Evolutionary conservation across 2,113 vertebrate genomes (phyloP), one percentile per base, ranked within the genome.

Genomic region (Ceyx margarethae): DNA sequence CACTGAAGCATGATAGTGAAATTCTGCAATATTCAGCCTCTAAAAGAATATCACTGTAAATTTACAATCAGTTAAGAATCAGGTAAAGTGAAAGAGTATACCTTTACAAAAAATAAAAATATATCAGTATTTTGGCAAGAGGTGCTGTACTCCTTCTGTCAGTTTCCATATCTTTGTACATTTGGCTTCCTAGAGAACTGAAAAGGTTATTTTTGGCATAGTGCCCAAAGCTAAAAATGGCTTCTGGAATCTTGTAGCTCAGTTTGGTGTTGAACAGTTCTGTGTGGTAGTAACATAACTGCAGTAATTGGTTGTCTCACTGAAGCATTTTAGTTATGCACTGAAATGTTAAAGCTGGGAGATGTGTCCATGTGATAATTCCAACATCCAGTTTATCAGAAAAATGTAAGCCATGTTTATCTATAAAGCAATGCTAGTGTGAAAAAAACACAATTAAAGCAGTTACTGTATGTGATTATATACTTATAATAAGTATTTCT

Each of bases 231-330:
- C 92, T 95, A 95, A 95, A 95, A 96, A 90, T 94, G 95, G 91
- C 91, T 95, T 80, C 94, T 96, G 96, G 81, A 96, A 89, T 94
- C 84, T 95, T 95, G 60, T 18, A 90, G 81, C 94, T 96, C 54
- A 3, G 31, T 89, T 90, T 92, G 65, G 78, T 26, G 28, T 78
- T 93, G 68, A 90, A 26, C 46, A 43, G 81, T 82, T 87, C 68
- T 77, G 33, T 22, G 37, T 0, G 2, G 92, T 87, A 86, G 85
- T 92, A 86, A 60, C 78, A 67, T 82, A 79, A 66, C 37, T 80
- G 69, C 85, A 65, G 72, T 93, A 84, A 57, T 78, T 95, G 35
- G 26, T 79, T 79, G 95, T 73, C 50, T 87, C 65, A 58, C 61
- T 68, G 75, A 96, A 92, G 78, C 80, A 78, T 94, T 75, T 82